Evolutionary conservation across 2,797 vertebrate genomes (phyloP), one percentile per base, ranked within the genome.

Genomic region (Mycteria americana): DNA sequence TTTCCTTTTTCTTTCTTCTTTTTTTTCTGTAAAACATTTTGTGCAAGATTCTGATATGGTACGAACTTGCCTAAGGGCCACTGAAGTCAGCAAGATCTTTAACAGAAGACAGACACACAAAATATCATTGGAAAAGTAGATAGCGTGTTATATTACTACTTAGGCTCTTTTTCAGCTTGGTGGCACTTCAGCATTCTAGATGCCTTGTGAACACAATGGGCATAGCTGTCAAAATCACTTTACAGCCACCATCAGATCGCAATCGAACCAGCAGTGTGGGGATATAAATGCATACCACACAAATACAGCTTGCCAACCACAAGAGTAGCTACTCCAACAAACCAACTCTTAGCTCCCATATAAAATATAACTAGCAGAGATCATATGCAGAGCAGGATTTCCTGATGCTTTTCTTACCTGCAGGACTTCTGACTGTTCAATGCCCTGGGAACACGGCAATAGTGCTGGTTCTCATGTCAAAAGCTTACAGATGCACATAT

Each of bases 331-430:
- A 39, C 87, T 90, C 78, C 79, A 60, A 37, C 57, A 60, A 85
- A 67, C 31, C 63, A 92, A 7, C 77, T 90, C 68, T 31, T 59
- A 86, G 81, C 31, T 96, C 90, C 92, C 89, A 84, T 65, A 86
- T 94, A 86, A 76, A 93, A 88, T 65, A 83, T 39, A 95, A 94
- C 45, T 9, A 46, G 81, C 65, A 85, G 62, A 82, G 59, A 93
- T 72, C 64, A 75, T 76, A 86, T 92, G 76, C 91, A 94, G 88
- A 86, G 87, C 77, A 88, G 91, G 21, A 83, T 81, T 95, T 97
- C 97, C 96, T 92, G 92, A 96, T 75, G 68, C 80, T 85, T 94
- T 87, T 87, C 89, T 81, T 84, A 96, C 92, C 96, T 97, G 84
- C 94, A 94, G 53, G 89, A 75, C 43, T 31, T 50, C 65, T 69